phyloP scores from a whole-genome alignment of 1,140 invertebrate genomes.

The Drosophila bifasciata region DNA sequence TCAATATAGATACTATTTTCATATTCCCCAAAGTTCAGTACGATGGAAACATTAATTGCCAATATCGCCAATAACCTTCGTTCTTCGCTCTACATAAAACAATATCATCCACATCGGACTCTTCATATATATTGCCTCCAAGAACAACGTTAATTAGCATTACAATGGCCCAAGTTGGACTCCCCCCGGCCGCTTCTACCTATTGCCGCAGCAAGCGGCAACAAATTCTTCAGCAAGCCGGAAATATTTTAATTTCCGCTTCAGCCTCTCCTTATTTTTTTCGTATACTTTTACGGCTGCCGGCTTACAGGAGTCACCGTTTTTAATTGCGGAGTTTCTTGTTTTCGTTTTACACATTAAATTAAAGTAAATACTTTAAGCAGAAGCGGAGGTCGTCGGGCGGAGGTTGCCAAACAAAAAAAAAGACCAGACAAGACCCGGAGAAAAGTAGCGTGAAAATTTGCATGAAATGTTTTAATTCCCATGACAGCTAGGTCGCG shows the following conservation, averaged over 20 bases:
- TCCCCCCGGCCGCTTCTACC: background rate
- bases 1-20: too few species aligned
- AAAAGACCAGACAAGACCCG: conserved; percentile 11
- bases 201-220: background rate
- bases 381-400: conserved; percentile 55
- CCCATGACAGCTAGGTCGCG: conserved; percentile 19
- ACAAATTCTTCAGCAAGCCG: conserved; percentile 61
- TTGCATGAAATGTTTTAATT: conserved; percentile 81
- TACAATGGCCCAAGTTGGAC: conserved; percentile 40
- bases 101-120: conserved; percentile 17
- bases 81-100: conserved; percentile 37
- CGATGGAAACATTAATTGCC: too few species aligned
- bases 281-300: conserved; percentile 31
- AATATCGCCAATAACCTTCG: background rate
- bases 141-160: conserved; percentile 52
- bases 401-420: conserved; percentile 32
- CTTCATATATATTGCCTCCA: conserved; percentile 16
- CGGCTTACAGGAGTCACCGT: conserved; percentile 52
- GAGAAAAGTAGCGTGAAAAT: conserved; percentile 51
- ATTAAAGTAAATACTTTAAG: conserved; percentile 80
- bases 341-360: conserved; percentile 55
- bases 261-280: conserved; percentile 35
- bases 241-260: conserved; percentile 81
- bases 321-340: conserved; percentile 66
- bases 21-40: too few species aligned